These are phyloP conservation scores for Monopis laevigella DNA, from an alignment of 2,888 invertebrate species.

Conservation along the genomic window DNA sequence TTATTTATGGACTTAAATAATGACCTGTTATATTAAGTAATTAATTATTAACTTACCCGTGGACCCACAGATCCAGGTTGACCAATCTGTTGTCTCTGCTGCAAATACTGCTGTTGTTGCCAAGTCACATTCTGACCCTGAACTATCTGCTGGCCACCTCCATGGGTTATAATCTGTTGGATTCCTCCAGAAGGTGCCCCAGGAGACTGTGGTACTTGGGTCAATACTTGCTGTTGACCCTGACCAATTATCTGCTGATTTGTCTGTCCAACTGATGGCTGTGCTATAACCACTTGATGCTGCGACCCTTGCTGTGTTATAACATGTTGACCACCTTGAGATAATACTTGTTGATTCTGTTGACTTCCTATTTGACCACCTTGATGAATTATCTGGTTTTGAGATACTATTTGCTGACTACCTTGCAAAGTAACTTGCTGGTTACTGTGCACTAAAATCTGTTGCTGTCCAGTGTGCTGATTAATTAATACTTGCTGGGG, in stretches of 20 bases:
- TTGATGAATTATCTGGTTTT: constrained; percentile 57
- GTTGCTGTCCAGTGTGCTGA: constrained; percentile 57
- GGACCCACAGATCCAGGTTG: constrained; percentile 62
- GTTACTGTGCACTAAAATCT: constrained; percentile 58
- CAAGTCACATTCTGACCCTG: constrained; percentile 56
- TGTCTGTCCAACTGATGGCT: constrained; percentile 50
- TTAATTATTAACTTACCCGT: constrained; percentile 47
- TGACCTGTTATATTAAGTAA: no score
- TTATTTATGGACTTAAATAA: no score
- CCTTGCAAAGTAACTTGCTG: constrained; percentile 59
- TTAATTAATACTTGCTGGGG: constrained; percentile 63
- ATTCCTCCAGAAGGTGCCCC: constrained; percentile 47
- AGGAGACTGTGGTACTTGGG: constrained; percentile 52
- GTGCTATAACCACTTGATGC: constrained; percentile 58
- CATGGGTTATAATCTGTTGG: constrained; percentile 60
- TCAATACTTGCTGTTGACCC: constrained; percentile 48
- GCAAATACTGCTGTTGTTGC: constrained; percentile 61
- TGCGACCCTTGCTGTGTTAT: constrained; percentile 57
- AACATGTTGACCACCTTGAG: constrained; percentile 59
- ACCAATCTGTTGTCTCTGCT: constrained; percentile 58
- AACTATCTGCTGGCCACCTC: constrained; percentile 56
- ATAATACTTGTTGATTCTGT: constrained; percentile 50
- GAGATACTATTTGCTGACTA: constrained; percentile 55
- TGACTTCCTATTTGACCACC: constrained; percentile 53
- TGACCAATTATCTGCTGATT: constrained; percentile 58